Percentiles rank a stretch among this genome's conserved stretches.
Evolutionary conservation across 1,140 invertebrate genomes (phyloP).

Genomic region (Riptortus pedestris): DNA sequence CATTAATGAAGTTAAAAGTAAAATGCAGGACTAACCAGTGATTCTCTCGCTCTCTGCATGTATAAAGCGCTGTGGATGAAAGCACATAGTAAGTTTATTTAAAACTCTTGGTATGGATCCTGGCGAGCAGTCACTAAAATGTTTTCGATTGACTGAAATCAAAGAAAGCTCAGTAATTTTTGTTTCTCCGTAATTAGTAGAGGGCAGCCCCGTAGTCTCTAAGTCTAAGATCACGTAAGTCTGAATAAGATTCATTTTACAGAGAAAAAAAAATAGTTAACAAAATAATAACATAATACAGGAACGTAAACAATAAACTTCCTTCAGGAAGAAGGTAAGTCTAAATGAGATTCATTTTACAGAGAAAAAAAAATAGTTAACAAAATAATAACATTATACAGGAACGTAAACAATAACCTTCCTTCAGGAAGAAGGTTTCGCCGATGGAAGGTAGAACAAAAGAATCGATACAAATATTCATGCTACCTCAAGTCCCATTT

Average conservation of each 20-base stretch:
- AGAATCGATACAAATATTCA: too few species aligned
- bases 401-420: too few species aligned
- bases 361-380: background rate
- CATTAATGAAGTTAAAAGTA: conserved; percentile 21
- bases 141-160: conserved; percentile 40
- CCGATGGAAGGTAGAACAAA: too few species aligned
- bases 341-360: background rate
- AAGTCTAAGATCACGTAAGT: conserved; percentile 52
- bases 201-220: conserved; percentile 53
- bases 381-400: background rate
- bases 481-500: too few species aligned
- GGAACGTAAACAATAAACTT: too few species aligned
- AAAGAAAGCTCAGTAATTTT: conserved; percentile 52
- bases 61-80: conserved; percentile 48
- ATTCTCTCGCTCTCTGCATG: conserved; percentile 37
- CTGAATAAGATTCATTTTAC: background rate
- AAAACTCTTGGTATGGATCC: conserved; percentile 42
- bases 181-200: conserved; percentile 40
- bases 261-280: background rate
- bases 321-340: too few species aligned
- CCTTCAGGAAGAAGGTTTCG: too few species aligned
- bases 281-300: background rate
- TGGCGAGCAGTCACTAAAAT: conserved; percentile 35
- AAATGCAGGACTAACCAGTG: conserved; percentile 40
- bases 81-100: conserved; percentile 51